Percentiles rank a stretch among this genome's conserved stretches.
Evolutionary conservation across 2,888 invertebrate species (phyloP).

Genomic region (Stenodema calcarata): DNA sequence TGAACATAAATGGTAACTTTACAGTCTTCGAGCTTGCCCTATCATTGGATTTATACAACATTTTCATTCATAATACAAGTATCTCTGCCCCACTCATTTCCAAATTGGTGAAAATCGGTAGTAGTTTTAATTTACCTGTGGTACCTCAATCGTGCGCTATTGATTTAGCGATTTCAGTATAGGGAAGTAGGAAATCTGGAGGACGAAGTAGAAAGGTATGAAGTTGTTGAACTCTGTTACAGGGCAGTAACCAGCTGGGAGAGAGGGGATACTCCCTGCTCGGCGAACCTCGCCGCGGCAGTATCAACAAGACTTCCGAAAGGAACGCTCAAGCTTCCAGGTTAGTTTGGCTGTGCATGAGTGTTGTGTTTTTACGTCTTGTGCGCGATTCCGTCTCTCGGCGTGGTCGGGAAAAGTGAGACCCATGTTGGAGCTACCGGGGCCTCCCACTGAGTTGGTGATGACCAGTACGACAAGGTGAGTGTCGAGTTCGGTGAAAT

Average conservation of each 20-base stretch:
- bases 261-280: constrained; percentile 47
- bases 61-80: too few species aligned
- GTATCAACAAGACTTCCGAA: constrained; percentile 44
- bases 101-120: too few species aligned
- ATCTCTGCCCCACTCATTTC: too few species aligned
- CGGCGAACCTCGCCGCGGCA: constrained; percentile 44
- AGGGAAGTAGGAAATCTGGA: neutral
- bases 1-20: too few species aligned
- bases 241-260: constrained; percentile 37
- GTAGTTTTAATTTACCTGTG: too few species aligned
- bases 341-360: constrained; percentile 4
- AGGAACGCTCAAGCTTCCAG: constrained; percentile 46
- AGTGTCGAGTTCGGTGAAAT: neutral
- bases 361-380: neutral
- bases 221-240: constrained; percentile 39
- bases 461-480: neutral
- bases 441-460: neutral
- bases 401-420: neutral
- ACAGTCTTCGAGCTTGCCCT: too few species aligned
- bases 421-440: neutral
- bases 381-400: neutral
- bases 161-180: neutral
- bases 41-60: too few species aligned
- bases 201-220: constrained; percentile 15
- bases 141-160: too few species aligned